Conservation (phyloP, 1,140 invertebrate genomes). For the Drosophila sechellia region DNA sequence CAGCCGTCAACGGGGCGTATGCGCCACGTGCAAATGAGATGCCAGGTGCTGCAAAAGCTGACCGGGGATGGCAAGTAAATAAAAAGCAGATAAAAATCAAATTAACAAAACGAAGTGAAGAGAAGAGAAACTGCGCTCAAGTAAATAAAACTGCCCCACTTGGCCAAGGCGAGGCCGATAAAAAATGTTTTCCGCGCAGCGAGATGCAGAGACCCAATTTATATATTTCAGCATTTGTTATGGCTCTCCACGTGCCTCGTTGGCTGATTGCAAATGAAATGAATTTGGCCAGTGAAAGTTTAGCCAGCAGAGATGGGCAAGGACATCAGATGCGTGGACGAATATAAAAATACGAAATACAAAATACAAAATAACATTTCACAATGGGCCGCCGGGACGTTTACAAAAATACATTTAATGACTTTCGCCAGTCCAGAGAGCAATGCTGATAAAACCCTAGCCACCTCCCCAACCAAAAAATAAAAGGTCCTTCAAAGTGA, state of each 20-base stretch:
- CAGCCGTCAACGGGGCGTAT: constrained; percentile 52
- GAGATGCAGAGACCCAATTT: constrained; percentile 65
- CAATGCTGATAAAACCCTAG: constrained; percentile 37
- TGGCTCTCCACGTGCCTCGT: constrained; percentile 14
- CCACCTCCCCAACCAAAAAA: not conserved
- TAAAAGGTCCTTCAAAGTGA: constrained; percentile 61
- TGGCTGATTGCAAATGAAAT: constrained; percentile 73
- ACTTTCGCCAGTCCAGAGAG: constrained; percentile 40
- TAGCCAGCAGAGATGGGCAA: constrained; percentile 14
- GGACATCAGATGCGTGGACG: constrained; percentile 29
- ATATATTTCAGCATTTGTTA: constrained; percentile 68
- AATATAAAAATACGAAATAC: constrained; percentile 27
- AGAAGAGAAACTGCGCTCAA: constrained; percentile 61
- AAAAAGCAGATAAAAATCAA: constrained; percentile 81
- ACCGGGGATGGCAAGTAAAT: constrained; percentile 57
- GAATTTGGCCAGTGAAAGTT: constrained; percentile 59
- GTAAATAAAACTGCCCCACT: constrained; percentile 74
- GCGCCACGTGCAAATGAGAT: constrained; percentile 63
- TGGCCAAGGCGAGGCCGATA: constrained; percentile 48
- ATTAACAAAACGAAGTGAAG: constrained; percentile 68
- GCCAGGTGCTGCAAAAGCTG: constrained; percentile 21
- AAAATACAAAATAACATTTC: constrained; percentile 42
- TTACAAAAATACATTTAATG: constrained; percentile 76
- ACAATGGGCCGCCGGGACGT: constrained; percentile 65
- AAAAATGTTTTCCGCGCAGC: constrained; percentile 45